These are phyloP conservation scores for Apistogramma diplotaenia DNA, from an alignment of 2,113 vertebrate genomes.

Conservation along the genomic window DNA sequence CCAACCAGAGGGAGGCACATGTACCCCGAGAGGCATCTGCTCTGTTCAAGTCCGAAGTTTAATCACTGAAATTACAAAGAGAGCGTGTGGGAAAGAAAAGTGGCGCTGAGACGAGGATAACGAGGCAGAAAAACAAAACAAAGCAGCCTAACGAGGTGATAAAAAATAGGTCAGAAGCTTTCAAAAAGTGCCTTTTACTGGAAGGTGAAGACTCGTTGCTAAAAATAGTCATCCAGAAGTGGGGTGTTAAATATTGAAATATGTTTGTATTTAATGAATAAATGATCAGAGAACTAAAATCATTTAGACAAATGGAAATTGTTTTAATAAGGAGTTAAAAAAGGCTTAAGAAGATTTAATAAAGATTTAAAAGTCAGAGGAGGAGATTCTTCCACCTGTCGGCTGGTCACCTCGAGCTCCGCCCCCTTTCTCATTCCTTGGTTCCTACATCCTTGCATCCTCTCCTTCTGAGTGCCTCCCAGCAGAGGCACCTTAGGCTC, in stretches of 20 bases:
- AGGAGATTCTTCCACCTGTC: not conserved
- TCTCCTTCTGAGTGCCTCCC: not conserved
- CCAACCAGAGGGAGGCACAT: not conserved
- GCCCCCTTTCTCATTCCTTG: not conserved
- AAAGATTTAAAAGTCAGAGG: not conserved
- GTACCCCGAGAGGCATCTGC: not conserved
- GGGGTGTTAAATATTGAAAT: not conserved
- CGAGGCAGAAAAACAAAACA: too few relatives aligned
- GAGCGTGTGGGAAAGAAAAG: rapidly evolving
- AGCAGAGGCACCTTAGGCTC: too few relatives aligned
- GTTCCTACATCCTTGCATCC: not conserved
- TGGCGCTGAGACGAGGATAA: not conserved
- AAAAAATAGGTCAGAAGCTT: not conserved
- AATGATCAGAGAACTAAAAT: not conserved
- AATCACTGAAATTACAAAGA: not conserved
- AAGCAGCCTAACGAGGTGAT: not conserved
- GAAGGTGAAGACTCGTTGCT: not conserved
- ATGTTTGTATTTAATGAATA: not conserved
- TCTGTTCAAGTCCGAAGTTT: not conserved
- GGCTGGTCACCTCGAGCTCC: not conserved
- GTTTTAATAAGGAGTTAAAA: not conserved
- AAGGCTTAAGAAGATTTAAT: too few relatives aligned
- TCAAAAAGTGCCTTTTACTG: not conserved
- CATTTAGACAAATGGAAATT: not conserved
- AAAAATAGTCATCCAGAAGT: not conserved